Base-by-base conservation (phyloP, 1,140 invertebrate genomes). In the Nasonia giraulti region DNA sequence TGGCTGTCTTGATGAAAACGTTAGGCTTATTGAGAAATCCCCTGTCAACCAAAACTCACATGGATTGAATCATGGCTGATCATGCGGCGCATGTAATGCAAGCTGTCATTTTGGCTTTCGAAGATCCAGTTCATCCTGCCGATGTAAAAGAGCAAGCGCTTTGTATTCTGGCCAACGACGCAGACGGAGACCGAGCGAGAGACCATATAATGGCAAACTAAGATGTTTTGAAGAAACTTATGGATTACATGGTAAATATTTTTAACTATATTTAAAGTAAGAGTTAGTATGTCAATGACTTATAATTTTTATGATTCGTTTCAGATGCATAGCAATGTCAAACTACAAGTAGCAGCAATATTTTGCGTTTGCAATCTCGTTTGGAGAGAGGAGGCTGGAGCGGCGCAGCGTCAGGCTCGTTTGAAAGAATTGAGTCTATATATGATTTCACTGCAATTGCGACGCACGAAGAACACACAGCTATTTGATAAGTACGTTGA, bases 61-160 rank as follows among this genome's bases (percentile, higher is more conserved):
- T 98, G 85, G 98, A 99, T 92, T 95, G 96, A 76, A 98, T 98
- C 85, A 99, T 99, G 97, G 94, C 94, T 86, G 94, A 96, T 68
- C 97, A 98, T 93, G 97, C 97, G 2, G 95, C 96, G 68, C 96
- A 98, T 91, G 96, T 98, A 33, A 98, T 98, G 96, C 97, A 98
- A 93, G 96, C 96, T 31, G 96, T 98, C 10, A 96, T 98, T 88
- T 94, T 98, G 79, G 97, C 98, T 73, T 91, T 99, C 73, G 97
- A 98, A 92, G 96, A 97, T 75, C 96, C 97, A 20, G 89, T 91
- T 82, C 97, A 98, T 92, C 94, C 95, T 0, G 94, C 96, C 0
- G 97, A 98, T 88, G 96, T 98, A 2, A 98, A 98, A 91, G 98
- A 99, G 90, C 98, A 99, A 92, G 97, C 97, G 1, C 93, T 99